phyloP scores from a whole-genome alignment of 2,113 vertebrate genomes.

The Myrmophylax atrothorax region DNA sequence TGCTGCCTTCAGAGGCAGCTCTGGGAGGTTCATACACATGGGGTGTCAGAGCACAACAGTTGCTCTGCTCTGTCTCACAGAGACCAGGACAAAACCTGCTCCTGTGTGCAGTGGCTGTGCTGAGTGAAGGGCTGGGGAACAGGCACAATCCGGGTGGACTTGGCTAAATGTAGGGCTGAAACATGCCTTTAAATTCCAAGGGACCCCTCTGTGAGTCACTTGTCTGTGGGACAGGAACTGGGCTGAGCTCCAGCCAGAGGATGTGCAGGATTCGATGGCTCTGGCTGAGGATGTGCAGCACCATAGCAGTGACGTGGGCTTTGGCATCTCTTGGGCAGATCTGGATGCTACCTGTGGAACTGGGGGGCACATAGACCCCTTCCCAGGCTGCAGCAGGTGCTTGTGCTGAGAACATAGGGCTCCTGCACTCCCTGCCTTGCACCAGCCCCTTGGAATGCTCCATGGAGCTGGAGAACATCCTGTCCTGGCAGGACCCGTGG shows the following conservation, averaged over 20 bases:
- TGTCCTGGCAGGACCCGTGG: fast-evolving
- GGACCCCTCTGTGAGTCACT: fast-evolving
- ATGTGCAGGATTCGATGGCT: neutral
- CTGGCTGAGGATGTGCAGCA: neutral
- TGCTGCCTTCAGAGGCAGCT: neutral
- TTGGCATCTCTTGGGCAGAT: neutral
- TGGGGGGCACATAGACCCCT: neutral
- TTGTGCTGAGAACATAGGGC: fast-evolving
- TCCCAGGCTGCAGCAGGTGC: neutral
- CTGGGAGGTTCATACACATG: neutral
- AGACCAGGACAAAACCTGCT: neutral
- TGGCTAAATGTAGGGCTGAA: neutral
- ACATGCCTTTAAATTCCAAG: fast-evolving
- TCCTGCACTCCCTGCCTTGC: neutral
- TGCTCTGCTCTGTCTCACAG: neutral
- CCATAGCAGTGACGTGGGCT: fast-evolving
- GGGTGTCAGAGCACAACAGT: neutral
- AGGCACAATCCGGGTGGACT: fast-evolving
- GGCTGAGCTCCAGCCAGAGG: neutral
- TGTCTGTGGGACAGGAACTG: neutral
- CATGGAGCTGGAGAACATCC: fast-evolving
- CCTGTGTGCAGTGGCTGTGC: fast-evolving
- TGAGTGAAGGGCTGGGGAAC: neutral
- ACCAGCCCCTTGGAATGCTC: neutral
- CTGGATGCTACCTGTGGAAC: neutral